Base-by-base conservation (phyloP, 2,888 invertebrate species). In the Drosophila neotestacea region DNA sequence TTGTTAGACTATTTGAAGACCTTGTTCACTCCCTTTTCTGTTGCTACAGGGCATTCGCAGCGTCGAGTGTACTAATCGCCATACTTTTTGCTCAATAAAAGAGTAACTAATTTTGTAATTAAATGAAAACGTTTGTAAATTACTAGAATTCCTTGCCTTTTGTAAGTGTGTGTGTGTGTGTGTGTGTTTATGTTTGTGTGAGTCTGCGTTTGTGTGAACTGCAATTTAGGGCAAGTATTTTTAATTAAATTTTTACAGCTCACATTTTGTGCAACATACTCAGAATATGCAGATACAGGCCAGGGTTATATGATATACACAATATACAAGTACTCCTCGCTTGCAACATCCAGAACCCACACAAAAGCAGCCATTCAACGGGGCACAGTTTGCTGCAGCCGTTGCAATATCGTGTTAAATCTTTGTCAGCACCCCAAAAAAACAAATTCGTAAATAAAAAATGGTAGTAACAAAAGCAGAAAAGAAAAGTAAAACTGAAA, bases 141-240 rank as follows among this genome's bases (percentile, higher is more conserved):
- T 75, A 77, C 84, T 88, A 70, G 60, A 77, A 86, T 84, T 64
- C 72, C 86, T 84, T 44, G 42, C 13, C 67, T 27, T 46, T 61
- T 63, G 60, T 51, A 9, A 46, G 13, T 48, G 28, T 47, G 52
- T 58, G 36, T 32, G 11, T 60, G 48, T 52, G 28, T 56, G 36
- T 32, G 39, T 41, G 22, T 44, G 10, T 16, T 16, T 16, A 1
- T 22, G 22, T 55, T 9, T 39, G 28, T 55, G 32, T 62, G 32
- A 54, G 32, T 59, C 38, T 56, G 47, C 34, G 41, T 46, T 32
- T 48, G 39, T 55, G 55, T 48, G 7, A 28, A 56, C 22, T 56
- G 66, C 73, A 69, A 86, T 84, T 86, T 83, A 68, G 87, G 78
- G 81, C 75, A 86, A 78, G 75, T 81, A 85, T 85, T 85, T 84